Conservation (phyloP, 2,113 vertebrate genomes). For the Lamprologus tigripictilis region DNA sequence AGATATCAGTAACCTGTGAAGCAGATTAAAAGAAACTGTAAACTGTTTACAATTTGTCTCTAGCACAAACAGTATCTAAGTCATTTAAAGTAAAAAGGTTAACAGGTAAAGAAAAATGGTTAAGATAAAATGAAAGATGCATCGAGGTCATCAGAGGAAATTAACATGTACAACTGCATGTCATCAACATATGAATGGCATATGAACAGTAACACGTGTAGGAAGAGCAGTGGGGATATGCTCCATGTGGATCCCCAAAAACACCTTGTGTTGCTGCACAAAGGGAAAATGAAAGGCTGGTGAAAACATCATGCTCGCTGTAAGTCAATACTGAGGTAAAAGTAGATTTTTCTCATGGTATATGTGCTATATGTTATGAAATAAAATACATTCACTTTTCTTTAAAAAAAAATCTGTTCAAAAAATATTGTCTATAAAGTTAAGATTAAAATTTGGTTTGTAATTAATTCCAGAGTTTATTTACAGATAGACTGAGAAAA, state of each 20-base stretch:
- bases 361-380: not conserved
- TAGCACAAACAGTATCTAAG: not conserved
- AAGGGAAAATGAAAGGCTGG: not conserved
- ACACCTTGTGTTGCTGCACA: rapidly evolving
- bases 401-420: not conserved
- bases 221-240: not conserved
- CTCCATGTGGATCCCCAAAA: not conserved
- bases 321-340: not conserved
- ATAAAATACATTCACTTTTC: not conserved
- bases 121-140: not conserved
- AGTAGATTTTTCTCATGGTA: not conserved
- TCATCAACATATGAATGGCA: not conserved
- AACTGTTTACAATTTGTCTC: not conserved
- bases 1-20: not conserved
- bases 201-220: not conserved
- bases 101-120: not conserved
- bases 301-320: not conserved
- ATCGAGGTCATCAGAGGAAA: not conserved
- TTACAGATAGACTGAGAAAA: not conserved
- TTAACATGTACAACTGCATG: not conserved
- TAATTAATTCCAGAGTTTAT: not conserved
- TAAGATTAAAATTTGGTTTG: not conserved
- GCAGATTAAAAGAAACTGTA: not conserved
- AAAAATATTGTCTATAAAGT: not conserved
- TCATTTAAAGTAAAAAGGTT: not conserved